Evolutionary conservation across 2,113 vertebrate species (phyloP), one percentile per base, ranked within the genome.

Genomic region (Callithrix jacchus): DNA sequence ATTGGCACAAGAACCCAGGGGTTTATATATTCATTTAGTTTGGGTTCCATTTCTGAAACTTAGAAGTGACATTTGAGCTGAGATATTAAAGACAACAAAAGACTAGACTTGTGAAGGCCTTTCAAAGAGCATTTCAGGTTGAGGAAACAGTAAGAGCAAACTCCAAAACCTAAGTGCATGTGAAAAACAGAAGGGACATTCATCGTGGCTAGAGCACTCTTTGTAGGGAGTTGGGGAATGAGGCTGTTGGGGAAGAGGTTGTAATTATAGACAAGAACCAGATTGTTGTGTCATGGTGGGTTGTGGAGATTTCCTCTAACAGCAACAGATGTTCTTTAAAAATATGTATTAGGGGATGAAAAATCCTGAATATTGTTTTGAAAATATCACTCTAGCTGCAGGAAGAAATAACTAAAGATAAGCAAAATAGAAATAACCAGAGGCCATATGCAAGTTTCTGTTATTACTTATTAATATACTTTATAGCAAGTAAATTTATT

Each of bases 351-450:
- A 74, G 30, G 54, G 30, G 32, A 82, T 45, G 61, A 49, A 27
- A 96, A 73, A 89, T 74, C 79, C 9, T 83, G n/a, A 79, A 61
- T 27, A n/a, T 91, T 92, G 20, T 92, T 81, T 93, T 87, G 40
- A 87, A 94, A 97, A 70, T 89, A 91, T 54, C 35, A 70, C 17
- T 81, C 35, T 30, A 87, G 27, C 35, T 95, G 68, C n/a, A 37
- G 71, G 77, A 21, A 64, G 42, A 91, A 77, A 79, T 45, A 1
- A 21, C 13, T 13, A 32, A 61, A 80, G 47, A 54, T 8, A 82
- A 8, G 73, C n/a, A 87, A 84, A 96, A 96, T 40, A 71, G 58
- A 47, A 77, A 88, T 87, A 95, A 81, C 47, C 76, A 3, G 52
- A 82, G 52, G 14, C 74, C 73, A 40, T 52, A 83, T 23, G 11